phyloP scores from a whole-genome alignment of 2,888 invertebrate species.

The Thera britannica region DNA sequence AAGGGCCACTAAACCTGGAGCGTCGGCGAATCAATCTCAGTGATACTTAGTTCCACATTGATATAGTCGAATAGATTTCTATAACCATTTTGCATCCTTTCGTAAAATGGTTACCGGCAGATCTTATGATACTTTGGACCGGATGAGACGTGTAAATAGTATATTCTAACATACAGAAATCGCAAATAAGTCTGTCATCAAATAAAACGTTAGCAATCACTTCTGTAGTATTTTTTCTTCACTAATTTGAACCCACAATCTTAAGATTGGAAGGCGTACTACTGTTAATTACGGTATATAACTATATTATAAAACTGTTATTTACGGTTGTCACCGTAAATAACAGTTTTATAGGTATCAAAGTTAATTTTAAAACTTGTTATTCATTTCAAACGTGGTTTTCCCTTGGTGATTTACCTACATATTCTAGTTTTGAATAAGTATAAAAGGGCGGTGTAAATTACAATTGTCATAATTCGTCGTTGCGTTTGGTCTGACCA shows the following conservation, averaged over 20 bases:
- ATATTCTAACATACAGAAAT: constrained; percentile 46
- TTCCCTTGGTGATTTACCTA: neutral
- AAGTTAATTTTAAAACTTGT: too few relatives aligned
- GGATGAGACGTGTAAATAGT: constrained; percentile 61
- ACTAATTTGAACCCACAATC: neutral
- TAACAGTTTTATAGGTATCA: neutral
- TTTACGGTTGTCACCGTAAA: too few relatives aligned
- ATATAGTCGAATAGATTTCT: constrained; percentile 64
- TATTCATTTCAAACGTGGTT: neutral
- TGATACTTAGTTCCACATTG: constrained; percentile 47
- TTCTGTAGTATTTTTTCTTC: constrained; percentile 27
- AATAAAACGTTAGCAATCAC: constrained; percentile 58
- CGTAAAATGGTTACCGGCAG: constrained; percentile 75
- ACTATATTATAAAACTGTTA: too few relatives aligned
- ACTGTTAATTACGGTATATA: too few relatives aligned
- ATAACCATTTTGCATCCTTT: constrained; percentile 70
- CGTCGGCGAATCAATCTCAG: constrained; percentile 37
- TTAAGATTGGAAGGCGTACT: neutral
- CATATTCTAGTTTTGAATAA: neutral
- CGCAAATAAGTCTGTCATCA: constrained; percentile 54
- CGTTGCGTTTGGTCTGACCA: neutral
- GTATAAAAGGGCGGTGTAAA: constrained; percentile 1
- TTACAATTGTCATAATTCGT: neutral
- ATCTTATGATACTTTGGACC: constrained; percentile 60
- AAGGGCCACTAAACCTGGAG: constrained; percentile 42